Percentiles rank a stretch among this genome's conserved stretches.
Evolutionary conservation across 2,113 vertebrate species (phyloP).

Genomic region (Notarius quadriscutis): DNA sequence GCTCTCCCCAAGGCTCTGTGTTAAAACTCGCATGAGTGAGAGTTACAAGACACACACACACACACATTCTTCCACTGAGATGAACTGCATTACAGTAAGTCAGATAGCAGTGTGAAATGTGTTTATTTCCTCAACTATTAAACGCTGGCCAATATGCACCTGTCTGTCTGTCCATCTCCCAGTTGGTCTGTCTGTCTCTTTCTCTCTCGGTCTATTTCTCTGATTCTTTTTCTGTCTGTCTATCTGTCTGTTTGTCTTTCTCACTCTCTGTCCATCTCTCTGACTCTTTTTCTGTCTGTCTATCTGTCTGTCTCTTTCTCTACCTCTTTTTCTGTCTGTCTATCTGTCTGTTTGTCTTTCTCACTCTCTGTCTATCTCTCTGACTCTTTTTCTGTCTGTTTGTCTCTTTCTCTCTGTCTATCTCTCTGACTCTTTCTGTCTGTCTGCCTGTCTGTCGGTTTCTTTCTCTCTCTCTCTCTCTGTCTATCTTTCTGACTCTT

Average conservation of each 20-base stretch:
- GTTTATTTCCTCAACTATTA: background rate
- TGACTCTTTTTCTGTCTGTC: background rate
- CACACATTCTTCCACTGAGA: conserved; percentile 25
- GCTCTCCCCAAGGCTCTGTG: conserved; percentile 43
- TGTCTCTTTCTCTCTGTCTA: background rate
- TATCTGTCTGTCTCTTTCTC: background rate
- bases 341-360: background rate
- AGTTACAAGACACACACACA: conserved; percentile 36
- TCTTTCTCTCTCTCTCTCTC: background rate
- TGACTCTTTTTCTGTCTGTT: background rate
- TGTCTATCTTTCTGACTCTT: background rate
- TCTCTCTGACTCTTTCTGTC: background rate
- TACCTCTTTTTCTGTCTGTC: background rate
- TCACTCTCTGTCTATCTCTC: too few species aligned
- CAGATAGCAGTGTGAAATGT: background rate
- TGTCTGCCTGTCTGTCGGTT: background rate
- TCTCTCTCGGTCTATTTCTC: too few species aligned
- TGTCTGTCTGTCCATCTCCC: background rate
- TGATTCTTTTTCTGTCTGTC: too few species aligned
- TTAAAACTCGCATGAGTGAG: conserved; percentile 53
- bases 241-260: too few species aligned
- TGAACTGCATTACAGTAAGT: background rate
- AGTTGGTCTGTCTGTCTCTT: background rate
- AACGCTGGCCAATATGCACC: background rate
- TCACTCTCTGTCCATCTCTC: background rate